These are phyloP conservation scores for Perognathus longimembris DNA, from an alignment of 2,113 vertebrate species.

Conservation along the genomic window DNA sequence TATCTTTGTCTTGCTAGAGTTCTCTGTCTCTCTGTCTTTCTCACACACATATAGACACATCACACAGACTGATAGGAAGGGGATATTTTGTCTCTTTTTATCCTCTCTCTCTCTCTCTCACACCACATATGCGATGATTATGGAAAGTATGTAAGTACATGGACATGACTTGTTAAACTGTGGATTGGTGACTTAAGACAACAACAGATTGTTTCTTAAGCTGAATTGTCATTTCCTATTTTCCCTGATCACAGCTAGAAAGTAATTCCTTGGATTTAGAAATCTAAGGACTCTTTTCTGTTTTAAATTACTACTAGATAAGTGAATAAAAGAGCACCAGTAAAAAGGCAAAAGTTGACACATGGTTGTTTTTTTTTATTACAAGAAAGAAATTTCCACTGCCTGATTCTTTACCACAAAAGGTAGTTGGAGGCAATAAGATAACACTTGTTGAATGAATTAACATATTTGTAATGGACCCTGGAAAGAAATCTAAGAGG, in stretches of 20 bases:
- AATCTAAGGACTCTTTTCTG: conserved; percentile 36
- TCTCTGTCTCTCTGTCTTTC: neutral
- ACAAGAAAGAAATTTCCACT: neutral
- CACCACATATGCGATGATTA: neutral
- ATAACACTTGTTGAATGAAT: neutral
- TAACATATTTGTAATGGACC: neutral
- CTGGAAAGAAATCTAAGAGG: neutral
- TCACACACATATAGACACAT: neutral
- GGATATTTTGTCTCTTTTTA: neutral
- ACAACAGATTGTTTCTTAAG: too few species aligned
- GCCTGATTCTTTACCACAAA: neutral
- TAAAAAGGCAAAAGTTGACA: neutral
- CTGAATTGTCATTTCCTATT: neutral
- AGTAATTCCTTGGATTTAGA: conserved; percentile 33
- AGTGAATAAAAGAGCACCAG: neutral
- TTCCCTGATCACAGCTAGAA: conserved; percentile 57
- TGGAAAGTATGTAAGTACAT: neutral
- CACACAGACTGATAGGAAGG: neutral
- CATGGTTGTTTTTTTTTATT: too few species aligned
- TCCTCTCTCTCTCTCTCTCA: neutral
- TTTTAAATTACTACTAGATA: conserved; percentile 14
- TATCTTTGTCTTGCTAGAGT: neutral
- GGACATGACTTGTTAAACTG: neutral
- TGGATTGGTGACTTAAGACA: conserved; percentile 31
- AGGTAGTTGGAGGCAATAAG: neutral